Conservation (phyloP, 2,888 invertebrate species). For the Andrena flavipes region DNA sequence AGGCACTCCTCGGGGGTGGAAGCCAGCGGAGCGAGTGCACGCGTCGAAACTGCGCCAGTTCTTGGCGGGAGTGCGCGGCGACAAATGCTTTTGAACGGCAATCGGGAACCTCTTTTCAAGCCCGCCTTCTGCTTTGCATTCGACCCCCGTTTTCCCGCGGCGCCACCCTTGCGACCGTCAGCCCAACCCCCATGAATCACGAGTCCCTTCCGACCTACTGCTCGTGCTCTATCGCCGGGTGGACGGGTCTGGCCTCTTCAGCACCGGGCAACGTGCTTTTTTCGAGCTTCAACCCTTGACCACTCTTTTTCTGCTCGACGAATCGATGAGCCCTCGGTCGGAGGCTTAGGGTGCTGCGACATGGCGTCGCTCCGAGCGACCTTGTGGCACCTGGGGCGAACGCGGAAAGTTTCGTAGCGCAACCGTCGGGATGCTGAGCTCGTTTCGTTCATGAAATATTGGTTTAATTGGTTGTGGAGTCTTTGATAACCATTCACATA, state of each 20-base stretch:
- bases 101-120: constrained; percentile 49
- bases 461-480: no score
- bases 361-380: constrained; percentile 20
- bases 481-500: no score
- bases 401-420: no score
- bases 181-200: constrained; percentile 61
- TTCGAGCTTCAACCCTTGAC: constrained; percentile 51
- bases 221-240: constrained; percentile 59
- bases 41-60: constrained; percentile 23
- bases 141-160: constrained; percentile 25
- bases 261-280: constrained; percentile 33
- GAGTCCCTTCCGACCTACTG: constrained; percentile 34
- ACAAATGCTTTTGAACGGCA: constrained; percentile 57
- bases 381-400: neutral
- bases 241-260: constrained; percentile 39
- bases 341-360: constrained; percentile 1
- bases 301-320: constrained; percentile 49
- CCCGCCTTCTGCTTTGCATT: constrained; percentile 58
- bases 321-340: constrained; percentile 33
- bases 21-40: constrained; percentile 46
- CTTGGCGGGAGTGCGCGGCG: constrained; percentile 24
- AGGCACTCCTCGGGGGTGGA: constrained; percentile 34
- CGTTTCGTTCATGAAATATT: no score
- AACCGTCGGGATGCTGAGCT: no score
- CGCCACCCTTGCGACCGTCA: constrained; percentile 42